A percentile compares a stretch with the other conserved stretches of the same genome.
Conservation (phyloP, 2,797 vertebrate genomes). For the Anguilla marmorata region DNA sequence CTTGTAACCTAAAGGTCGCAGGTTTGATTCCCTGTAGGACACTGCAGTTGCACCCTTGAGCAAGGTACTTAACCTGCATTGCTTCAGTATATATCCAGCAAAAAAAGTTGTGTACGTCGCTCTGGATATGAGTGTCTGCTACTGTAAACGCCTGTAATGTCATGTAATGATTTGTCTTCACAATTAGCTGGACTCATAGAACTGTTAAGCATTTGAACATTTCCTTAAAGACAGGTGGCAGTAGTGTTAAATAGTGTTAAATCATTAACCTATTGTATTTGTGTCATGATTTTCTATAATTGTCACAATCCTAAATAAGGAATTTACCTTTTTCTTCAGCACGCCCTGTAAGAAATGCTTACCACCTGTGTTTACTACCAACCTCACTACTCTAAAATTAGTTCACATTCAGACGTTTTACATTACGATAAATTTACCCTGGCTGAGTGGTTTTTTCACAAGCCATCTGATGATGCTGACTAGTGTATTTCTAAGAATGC, state of each 20-base stretch:
- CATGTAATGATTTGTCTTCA: background rate
- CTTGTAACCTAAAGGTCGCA: too few species aligned
- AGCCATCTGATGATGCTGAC: too few species aligned
- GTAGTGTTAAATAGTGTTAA: background rate
- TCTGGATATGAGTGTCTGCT: too few species aligned
- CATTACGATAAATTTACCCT: too few species aligned
- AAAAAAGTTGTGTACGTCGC: too few species aligned
- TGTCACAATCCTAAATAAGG: background rate
- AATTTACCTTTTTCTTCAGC: background rate
- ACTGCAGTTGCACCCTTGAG: too few species aligned
- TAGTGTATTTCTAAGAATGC: background rate
- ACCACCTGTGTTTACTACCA: background rate
- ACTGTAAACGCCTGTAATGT: too few species aligned
- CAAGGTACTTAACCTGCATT: too few species aligned
- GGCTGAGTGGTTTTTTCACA: background rate
- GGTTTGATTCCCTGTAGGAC: too few species aligned
- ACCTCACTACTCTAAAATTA: background rate
- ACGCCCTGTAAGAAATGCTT: background rate
- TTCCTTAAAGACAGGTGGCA: background rate
- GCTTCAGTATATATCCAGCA: too few species aligned
- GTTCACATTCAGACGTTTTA: background rate
- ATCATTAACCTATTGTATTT: conserved; percentile 1
- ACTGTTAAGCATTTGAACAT: background rate
- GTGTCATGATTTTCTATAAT: background rate
- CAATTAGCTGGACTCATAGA: background rate